A percentile compares a stretch with the other conserved stretches of the same genome.
phyloP scores from a whole-genome alignment of 2,113 vertebrate genomes.

The Cyprinodon tularosa region DNA sequence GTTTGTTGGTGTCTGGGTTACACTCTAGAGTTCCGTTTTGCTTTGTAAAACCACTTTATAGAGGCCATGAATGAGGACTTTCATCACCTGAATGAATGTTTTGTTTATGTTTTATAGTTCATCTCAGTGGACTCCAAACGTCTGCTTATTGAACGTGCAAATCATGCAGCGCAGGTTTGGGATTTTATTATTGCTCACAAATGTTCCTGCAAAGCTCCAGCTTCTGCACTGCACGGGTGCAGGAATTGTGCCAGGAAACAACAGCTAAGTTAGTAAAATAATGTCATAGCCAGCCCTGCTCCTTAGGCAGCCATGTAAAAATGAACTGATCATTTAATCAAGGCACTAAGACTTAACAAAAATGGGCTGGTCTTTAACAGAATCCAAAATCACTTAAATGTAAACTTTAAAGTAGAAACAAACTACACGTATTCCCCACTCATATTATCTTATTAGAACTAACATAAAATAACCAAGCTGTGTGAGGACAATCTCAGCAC shows the following conservation, averaged over 20 bases:
- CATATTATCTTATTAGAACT: not conserved
- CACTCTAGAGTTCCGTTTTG: not conserved
- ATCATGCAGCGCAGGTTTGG: constrained; percentile 30
- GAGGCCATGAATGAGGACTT: constrained; percentile 14
- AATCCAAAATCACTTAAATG: not conserved
- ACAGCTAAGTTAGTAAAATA: not conserved
- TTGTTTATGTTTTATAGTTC: constrained; percentile 8
- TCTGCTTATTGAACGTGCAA: constrained; percentile 47
- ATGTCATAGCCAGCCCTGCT: not conserved
- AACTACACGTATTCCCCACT: not conserved
- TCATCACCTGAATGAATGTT: constrained; percentile 5
- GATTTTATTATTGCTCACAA: not conserved
- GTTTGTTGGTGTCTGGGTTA: not conserved
- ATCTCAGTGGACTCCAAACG: not conserved
- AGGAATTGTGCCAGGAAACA: not conserved
- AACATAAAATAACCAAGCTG: not conserved
- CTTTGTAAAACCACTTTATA: constrained; percentile 16
- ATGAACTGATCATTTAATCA: not conserved
- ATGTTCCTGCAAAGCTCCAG: not conserved
- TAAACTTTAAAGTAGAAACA: not conserved
- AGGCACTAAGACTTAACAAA: not conserved
- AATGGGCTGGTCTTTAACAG: not conserved
- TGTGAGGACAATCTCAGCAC: not conserved
- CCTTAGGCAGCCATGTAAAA: not conserved
- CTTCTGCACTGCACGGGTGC: not conserved